Evolutionary conservation across 1,140 invertebrate genomes (phyloP).

Genomic region (Trachymyrmex septentrionalis): DNA sequence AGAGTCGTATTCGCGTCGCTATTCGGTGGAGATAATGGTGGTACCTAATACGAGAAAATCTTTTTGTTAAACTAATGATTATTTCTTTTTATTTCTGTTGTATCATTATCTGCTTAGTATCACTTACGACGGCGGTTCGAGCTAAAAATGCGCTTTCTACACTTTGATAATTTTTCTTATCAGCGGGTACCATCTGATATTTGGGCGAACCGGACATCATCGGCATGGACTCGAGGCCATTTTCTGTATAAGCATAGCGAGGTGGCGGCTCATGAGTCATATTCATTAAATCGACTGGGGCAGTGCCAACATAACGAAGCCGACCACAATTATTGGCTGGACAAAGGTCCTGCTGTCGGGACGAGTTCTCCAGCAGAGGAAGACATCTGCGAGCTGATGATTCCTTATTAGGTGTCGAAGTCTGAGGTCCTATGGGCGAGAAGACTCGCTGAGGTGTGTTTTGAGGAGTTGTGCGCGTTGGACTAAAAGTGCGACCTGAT

Average conservation of each 20-base stretch:
- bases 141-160: constrained; percentile 85
- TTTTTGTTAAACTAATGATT: constrained; percentile 24
- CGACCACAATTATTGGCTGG: constrained; percentile 80
- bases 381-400: constrained; percentile 84
- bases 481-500: constrained; percentile 73
- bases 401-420: constrained; percentile 85
- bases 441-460: constrained; percentile 80
- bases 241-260: constrained; percentile 80
- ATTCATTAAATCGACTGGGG: constrained; percentile 74
- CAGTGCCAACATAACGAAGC: constrained; percentile 78
- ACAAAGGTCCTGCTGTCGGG: constrained; percentile 77
- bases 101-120: neutral
- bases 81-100: neutral
- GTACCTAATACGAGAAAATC: constrained; percentile 77
- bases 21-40: constrained; percentile 83
- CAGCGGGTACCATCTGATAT: constrained; percentile 79
- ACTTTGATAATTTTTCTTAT: constrained; percentile 79
- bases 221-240: constrained; percentile 79
- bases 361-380: constrained; percentile 80
- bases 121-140: constrained; percentile 85
- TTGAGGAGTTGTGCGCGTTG: constrained; percentile 71
- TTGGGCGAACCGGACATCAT: constrained; percentile 81
- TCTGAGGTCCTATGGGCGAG: constrained; percentile 76
- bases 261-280: constrained; percentile 75
- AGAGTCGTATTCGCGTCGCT: constrained; percentile 84